Base-by-base conservation (phyloP, 2,888 invertebrate species). In the Drosophila robusta region DNA sequence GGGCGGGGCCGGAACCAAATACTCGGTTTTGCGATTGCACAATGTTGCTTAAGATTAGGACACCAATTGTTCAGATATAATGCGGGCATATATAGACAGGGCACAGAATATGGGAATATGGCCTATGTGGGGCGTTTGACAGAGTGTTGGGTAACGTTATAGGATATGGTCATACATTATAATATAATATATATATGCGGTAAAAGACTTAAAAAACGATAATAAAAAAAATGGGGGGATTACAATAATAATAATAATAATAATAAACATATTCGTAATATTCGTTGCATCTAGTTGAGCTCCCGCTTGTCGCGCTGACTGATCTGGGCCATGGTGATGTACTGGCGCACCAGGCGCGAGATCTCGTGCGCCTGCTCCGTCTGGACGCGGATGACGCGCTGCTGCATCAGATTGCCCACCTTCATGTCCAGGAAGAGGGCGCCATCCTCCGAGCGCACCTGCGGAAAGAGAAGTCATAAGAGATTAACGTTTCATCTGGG, bases 321-420 rank as follows among this genome's bases (percentile, higher is more conserved):
- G 78, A 92, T 91, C 91, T 96, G 95, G 89, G 96, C 96, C 93
- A 98, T 96, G 88, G 97, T 97, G 90, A 99, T 98, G 93, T 99
- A 99, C 93, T 99, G 99, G 32, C 98, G 94, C 90, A 99, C 98
- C 86, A 99, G 95, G 77, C 98, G 95, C 50, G 98, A 98, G 87
- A 99, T 98, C 93, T 99, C 99, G 90, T 98, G 98, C 39, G 99
- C 99, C 93, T 99, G 97, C 93, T 99, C 98, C 0, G 99, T 99
- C 92, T 99, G 98, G 80, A 99, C 95, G 83, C 98, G 94, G 70
- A 98, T 97, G 87, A 98, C 98, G 80, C 97, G 95, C 93, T 98
- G 98, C 92, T 98, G 98, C 95, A 98, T 96, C 90, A 99, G 93
- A 90, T 98, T 98, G 34, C 99, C 98, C 90, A 98, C 97, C 93